Evolutionary conservation across 2,888 invertebrate genomes (phyloP), one percentile per base, ranked within the genome.

Genomic region (Heteromyza rotundicornis): DNA sequence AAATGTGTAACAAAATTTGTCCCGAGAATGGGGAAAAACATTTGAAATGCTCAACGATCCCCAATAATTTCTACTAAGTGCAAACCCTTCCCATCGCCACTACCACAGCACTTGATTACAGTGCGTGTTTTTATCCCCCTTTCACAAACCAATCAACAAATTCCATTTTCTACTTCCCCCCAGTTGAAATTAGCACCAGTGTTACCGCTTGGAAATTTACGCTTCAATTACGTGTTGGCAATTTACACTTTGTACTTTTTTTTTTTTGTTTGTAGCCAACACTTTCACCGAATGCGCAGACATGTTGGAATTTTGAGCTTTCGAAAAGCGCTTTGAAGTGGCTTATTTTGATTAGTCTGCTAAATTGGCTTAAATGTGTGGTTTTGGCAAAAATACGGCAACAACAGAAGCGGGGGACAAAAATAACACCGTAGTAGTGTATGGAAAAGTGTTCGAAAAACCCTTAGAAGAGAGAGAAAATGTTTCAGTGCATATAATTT

Each of bases 141-240:
- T 7, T n/a, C n/a, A n/a, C 40, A 40, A 40, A 14, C 7, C n/a
- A 40, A 7, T 12, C 7, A 40, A 40, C 8, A 40, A 14, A 3
- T 40, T 40, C 40, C n/a, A 7, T 40, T 40, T 14, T n/a, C n/a
- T n/a, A 40, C 16, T 7, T 3, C n/a, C n/a, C 14, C 8, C 14
- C 40, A 63, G 59, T 60, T 51, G 62, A 64, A 60, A 52, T 66
- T 69, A 67, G 66, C 69, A 69, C 70, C 70, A 68, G 51, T 35
- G 12, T 19, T 35, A 20, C 54, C 32, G 35, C 19, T 35, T 35
- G 36, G 17, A 35, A 54, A 32, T 35, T 54, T 32, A 35, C 36
- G 54, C 54, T 36, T 35, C 32, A 32, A 54, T 32, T 35, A 35
- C 22, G 32, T 53, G n/a, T 17, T 27, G 16, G 17, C 53, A 27